Evolutionary conservation across 1,140 invertebrate genomes (phyloP).

Genomic region (Leptonema lineaticorne): DNA sequence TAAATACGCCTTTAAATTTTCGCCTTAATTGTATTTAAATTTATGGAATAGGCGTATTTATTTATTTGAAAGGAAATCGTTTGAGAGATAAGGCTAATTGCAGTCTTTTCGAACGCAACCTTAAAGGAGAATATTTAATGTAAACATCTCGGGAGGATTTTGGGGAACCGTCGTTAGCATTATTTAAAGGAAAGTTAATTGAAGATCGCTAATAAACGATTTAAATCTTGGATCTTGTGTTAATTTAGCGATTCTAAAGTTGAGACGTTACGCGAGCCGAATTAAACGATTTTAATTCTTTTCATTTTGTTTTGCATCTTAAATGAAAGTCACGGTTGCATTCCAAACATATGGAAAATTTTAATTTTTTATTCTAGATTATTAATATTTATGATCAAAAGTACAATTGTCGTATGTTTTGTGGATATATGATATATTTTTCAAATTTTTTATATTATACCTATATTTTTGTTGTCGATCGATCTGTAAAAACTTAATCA

Average conservation of each 20-base stretch:
- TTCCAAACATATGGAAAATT: no score
- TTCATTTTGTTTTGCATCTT: no score
- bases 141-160: neutral
- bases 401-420: no score
- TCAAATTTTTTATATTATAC: no score
- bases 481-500: no score
- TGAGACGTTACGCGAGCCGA: neutral
- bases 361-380: no score
- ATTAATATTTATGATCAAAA: no score
- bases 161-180: neutral
- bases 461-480: no score
- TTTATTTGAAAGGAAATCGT: neutral
- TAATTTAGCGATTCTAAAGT: neutral
- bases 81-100: neutral
- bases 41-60: neutral
- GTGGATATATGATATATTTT: no score
- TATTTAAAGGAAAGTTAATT: neutral
- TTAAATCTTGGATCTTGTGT: neutral
- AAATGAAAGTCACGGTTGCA: no score
- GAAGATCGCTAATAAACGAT: neutral
- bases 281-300: neutral
- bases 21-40: neutral
- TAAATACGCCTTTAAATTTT: no score
- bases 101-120: neutral
- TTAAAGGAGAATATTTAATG: neutral